Conservation (phyloP, 2,113 vertebrate genomes). For the Aphelocoma coerulescens region DNA sequence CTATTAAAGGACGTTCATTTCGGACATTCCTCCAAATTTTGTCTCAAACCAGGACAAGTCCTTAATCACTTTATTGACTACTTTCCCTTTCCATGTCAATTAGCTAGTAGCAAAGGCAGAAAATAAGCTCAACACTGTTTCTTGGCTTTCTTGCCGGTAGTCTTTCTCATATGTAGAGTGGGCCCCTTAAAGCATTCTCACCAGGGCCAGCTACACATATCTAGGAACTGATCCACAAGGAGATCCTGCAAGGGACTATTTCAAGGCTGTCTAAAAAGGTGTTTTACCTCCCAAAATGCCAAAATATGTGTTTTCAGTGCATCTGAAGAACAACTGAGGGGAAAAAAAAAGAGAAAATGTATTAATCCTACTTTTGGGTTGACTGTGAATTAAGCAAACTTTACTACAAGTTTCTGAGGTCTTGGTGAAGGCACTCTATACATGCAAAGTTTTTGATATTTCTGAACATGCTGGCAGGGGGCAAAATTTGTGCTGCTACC, state of each 20-base stretch:
- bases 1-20: too few species aligned
- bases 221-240: neutral
- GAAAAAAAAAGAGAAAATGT: fast-evolving
- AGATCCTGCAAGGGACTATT: neutral
- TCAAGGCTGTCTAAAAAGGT: neutral
- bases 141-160: neutral
- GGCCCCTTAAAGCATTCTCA: neutral
- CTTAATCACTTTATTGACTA: neutral
- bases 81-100: neutral
- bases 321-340: neutral
- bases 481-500: neutral
- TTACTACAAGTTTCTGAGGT: neutral
- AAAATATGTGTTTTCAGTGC: neutral
- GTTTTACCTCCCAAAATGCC: neutral
- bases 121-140: neutral
- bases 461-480: neutral
- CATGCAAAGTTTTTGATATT: neutral
- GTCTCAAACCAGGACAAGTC: too few species aligned
- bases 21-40: too few species aligned
- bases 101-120: neutral
- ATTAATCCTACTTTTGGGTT: neutral
- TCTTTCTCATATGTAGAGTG: neutral
- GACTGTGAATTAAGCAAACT: neutral
- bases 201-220: neutral
- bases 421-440: neutral